phyloP scores from a whole-genome alignment of 2,113 vertebrate species.

The Ceratotherium simum region DNA sequence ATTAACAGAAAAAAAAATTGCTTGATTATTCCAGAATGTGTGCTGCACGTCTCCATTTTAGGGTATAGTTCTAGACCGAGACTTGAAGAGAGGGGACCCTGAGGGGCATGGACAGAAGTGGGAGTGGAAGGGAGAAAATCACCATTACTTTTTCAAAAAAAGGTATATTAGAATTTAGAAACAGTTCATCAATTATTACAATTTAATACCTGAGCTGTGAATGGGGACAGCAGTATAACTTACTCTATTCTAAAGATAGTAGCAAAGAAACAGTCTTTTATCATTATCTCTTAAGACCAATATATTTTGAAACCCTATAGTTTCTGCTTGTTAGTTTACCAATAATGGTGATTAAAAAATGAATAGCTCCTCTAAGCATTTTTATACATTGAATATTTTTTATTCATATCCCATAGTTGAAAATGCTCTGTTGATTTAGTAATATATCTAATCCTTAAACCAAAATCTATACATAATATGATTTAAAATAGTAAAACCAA shows the following conservation, averaged over 20 bases:
- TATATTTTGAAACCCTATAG: conserved; percentile 73
- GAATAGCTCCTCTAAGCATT: conserved; percentile 60
- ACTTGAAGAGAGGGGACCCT: neutral
- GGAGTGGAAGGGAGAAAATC: neutral
- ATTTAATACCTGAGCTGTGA: conserved; percentile 61
- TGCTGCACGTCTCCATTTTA: neutral
- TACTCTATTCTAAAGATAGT: conserved; percentile 70
- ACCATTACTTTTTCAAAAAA: neutral
- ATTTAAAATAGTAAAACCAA: conserved; percentile 78
- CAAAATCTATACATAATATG: conserved; percentile 65
- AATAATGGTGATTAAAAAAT: conserved; percentile 50
- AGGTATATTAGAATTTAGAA: neutral
- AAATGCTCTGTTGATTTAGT: conserved; percentile 36
- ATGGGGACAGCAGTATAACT: conserved; percentile 59
- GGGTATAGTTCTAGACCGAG: neutral
- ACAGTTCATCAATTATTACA: conserved; percentile 40
- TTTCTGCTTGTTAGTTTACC: conserved; percentile 71
- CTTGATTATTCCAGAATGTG: neutral
- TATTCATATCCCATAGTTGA: conserved; percentile 1
- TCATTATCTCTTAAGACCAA: neutral
- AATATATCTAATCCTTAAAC: conserved; percentile 16
- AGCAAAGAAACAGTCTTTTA: conserved; percentile 71
- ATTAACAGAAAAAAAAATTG: neutral
- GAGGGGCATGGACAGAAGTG: neutral
- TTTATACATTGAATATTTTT: conserved; percentile 67